Conservation (phyloP, 1,140 invertebrate species). For the Diuraphis noxia region DNA sequence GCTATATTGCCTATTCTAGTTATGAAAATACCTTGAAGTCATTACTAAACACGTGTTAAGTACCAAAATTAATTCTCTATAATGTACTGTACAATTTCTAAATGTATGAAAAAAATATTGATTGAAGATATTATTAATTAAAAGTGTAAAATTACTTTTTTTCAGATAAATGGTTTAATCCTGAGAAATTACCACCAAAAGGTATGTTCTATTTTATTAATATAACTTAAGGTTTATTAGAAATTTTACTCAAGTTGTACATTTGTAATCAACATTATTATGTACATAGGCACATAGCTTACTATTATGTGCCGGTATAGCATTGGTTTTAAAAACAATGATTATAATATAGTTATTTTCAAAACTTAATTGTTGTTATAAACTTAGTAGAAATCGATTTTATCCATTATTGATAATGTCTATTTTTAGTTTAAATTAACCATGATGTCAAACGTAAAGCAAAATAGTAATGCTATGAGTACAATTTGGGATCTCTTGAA, state of each 20-base stretch:
- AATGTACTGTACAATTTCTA: background rate
- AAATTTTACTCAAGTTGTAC: background rate
- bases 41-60: background rate
- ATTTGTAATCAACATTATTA: too few species aligned
- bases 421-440: background rate
- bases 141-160: slow-evolving; percentile 58
- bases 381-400: too few species aligned
- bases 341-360: background rate
- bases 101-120: background rate
- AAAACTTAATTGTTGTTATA: background rate
- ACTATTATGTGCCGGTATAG: too few species aligned
- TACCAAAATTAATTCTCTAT: background rate
- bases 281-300: background rate
- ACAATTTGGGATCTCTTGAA: background rate
- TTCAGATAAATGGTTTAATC: slow-evolving; percentile 89
- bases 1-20: background rate
- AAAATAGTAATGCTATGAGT: background rate
- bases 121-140: slow-evolving; percentile 56
- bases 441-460: background rate
- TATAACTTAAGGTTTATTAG: background rate
- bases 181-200: slow-evolving; percentile 82
- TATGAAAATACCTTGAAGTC: background rate
- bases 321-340: too few species aligned
- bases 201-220: slow-evolving; percentile 66
- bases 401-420: too few species aligned